Evolutionary conservation across 2,113 vertebrate species (phyloP).

Genomic region (Melanostigma gelatinosum): DNA sequence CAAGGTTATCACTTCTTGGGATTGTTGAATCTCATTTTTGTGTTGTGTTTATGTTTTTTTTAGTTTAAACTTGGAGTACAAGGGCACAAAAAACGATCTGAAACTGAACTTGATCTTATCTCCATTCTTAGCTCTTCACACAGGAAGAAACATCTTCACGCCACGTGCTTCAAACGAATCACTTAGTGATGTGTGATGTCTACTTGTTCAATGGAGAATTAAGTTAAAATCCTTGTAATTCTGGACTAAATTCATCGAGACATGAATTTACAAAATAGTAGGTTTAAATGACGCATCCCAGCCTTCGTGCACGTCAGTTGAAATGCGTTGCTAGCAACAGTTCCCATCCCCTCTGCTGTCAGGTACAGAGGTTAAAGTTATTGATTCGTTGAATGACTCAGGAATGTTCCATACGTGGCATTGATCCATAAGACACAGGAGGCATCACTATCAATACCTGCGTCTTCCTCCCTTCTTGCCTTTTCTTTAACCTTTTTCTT

Average conservation of each 20-base stretch:
- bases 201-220: neutral
- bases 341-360: neutral
- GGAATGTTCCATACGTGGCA: too few relatives aligned
- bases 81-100: too few relatives aligned
- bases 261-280: neutral
- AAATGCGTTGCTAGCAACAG: neutral
- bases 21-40: neutral
- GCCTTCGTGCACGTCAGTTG: neutral
- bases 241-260: neutral
- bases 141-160: neutral
- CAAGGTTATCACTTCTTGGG: slow-evolving; percentile 1
- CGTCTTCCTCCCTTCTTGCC: neutral
- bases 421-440: slow-evolving; percentile 37
- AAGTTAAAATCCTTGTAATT: neutral
- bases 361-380: slow-evolving; percentile 3
- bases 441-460: slow-evolving; percentile 32
- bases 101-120: neutral
- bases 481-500: slow-evolving; percentile 8
- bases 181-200: neutral
- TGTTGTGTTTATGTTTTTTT: neutral
- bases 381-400: neutral
- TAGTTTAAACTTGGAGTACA: too few relatives aligned
- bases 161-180: neutral
- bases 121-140: too few relatives aligned
- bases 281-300: too few relatives aligned